Evolutionary conservation across 2,888 invertebrate species (phyloP).

Genomic region (Meta bourneti): DNA sequence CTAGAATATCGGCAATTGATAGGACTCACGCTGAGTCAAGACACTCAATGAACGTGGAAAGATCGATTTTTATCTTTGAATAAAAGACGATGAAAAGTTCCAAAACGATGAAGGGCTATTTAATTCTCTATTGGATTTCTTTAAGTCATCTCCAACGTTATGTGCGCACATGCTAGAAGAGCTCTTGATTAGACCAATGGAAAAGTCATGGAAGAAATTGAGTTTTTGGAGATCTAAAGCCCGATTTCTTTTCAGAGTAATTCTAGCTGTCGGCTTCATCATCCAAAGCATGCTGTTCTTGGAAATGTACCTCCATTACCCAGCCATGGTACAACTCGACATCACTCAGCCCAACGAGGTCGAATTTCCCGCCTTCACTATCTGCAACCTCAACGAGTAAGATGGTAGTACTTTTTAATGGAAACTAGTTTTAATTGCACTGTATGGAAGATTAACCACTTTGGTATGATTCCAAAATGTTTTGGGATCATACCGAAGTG

Average conservation of each 20-base stretch:
- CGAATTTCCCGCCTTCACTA: slow-evolving; percentile 63
- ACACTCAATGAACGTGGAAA: not conserved
- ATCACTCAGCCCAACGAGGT: slow-evolving; percentile 54
- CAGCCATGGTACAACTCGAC: slow-evolving; percentile 51
- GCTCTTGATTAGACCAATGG: not conserved
- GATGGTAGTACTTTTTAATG: not conserved
- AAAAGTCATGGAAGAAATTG: slow-evolving; percentile 19
- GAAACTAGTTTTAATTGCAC: not conserved
- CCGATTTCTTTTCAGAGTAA: slow-evolving; percentile 40
- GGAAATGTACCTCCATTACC: slow-evolving; percentile 60
- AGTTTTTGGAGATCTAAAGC: slow-evolving; percentile 49
- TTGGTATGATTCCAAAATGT: not conserved
- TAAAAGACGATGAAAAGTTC: not conserved
- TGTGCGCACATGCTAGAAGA: not conserved
- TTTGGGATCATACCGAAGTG: too few relatives aligned
- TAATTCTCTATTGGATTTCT: not conserved
- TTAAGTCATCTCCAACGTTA: not conserved
- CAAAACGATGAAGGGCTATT: not conserved
- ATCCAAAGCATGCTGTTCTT: slow-evolving; percentile 56
- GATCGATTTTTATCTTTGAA: not conserved
- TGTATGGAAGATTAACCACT: not conserved
- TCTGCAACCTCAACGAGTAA: slow-evolving; percentile 75
- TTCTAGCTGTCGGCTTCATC: slow-evolving; percentile 46
- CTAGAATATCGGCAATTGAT: not conserved
- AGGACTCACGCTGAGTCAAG: not conserved